Evolutionary conservation across 2,797 vertebrate genomes (phyloP).

Genomic region (Rhinichthys osculus): DNA sequence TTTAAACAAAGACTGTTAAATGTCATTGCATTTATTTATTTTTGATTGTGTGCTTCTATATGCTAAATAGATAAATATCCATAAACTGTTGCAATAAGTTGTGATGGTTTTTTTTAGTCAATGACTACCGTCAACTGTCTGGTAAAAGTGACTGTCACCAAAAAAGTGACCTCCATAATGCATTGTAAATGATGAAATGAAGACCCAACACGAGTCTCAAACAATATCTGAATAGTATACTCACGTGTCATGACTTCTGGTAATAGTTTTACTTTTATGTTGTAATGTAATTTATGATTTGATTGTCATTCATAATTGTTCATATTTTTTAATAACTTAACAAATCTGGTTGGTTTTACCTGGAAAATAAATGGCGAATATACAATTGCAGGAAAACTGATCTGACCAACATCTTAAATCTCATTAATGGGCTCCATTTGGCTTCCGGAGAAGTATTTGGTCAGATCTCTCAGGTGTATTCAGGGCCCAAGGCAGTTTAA

Average conservation of each 20-base stretch:
- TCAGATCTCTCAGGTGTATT: background rate
- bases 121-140: too few species aligned
- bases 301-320: background rate
- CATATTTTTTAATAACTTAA: too few species aligned
- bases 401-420: background rate
- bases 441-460: too few species aligned
- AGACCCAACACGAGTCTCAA: too few species aligned
- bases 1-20: background rate
- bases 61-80: background rate
- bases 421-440: background rate
- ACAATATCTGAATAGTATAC: background rate
- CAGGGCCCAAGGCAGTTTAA: background rate
- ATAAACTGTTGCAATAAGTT: background rate
- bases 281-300: background rate
- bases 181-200: background rate
- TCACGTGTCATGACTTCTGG: background rate
- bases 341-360: background rate
- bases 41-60: background rate
- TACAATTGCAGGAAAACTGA: background rate
- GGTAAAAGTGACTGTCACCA: too few species aligned
- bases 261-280: background rate
- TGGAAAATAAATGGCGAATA: background rate
- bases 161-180: background rate
- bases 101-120: background rate
- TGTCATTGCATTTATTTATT: background rate